phyloP scores from a whole-genome alignment of 2,113 vertebrate genomes.

The Stigmatopora argus region DNA sequence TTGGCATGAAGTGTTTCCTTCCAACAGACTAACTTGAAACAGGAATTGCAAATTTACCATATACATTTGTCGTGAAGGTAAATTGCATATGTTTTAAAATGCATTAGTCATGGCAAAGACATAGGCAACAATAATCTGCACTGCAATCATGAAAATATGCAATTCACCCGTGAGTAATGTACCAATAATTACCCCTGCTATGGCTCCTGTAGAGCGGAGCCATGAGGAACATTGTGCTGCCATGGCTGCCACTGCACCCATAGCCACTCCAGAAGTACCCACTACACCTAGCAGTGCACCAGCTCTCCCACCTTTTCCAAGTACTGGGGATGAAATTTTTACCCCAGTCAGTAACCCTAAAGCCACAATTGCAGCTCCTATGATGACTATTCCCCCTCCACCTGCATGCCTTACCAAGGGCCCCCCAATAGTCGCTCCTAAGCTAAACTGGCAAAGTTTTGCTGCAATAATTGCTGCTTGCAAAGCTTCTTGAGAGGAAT shows the following conservation, averaged over 20 bases:
- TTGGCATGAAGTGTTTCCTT: not conserved
- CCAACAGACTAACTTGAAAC: not conserved
- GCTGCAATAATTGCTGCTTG: conserved; percentile 54
- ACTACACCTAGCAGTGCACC: conserved; percentile 60
- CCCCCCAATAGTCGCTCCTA: conserved; percentile 61
- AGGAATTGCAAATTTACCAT: not conserved
- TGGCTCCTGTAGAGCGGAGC: conserved; percentile 45
- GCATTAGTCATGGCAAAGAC: conserved; percentile 60
- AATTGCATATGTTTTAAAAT: conserved; percentile 26
- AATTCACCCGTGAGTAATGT: conserved; percentile 44
- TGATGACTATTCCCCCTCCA: conserved; percentile 44
- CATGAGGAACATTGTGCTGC: conserved; percentile 49
- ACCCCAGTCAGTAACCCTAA: conserved; percentile 31
- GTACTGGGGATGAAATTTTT: conserved; percentile 16
- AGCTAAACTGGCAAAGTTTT: conserved; percentile 55
- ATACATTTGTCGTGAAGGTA: not conserved
- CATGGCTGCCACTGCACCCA: conserved; percentile 51
- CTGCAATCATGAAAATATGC: conserved; percentile 58
- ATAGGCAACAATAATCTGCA: conserved; percentile 57
- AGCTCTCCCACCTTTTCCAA: conserved; percentile 51
- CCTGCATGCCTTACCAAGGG: conserved; percentile 34
- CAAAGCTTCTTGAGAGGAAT: conserved; percentile 57
- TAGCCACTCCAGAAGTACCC: conserved; percentile 52
- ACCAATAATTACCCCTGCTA: conserved; percentile 51
- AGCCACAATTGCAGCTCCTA: conserved; percentile 42